phyloP scores from a whole-genome alignment of 53 echinoderm and acorn worm species.

The Apostichopus leukothele region DNA sequence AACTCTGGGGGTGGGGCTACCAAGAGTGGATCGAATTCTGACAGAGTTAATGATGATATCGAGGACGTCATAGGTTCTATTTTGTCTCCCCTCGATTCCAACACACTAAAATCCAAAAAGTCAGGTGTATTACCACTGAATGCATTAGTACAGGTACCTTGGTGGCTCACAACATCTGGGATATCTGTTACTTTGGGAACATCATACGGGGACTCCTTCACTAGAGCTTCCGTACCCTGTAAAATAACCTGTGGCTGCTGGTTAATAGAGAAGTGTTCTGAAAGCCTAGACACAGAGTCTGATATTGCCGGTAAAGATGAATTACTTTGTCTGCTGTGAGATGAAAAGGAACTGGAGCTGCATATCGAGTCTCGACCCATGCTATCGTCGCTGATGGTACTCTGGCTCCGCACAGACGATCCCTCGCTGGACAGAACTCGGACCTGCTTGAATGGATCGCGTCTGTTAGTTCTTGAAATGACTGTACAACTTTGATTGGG shows the following conservation, averaged over 20 bases:
- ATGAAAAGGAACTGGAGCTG: slow-evolving; percentile 21
- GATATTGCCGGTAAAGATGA: not conserved
- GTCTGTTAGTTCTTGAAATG: not conserved
- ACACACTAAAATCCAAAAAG: slow-evolving; percentile 16
- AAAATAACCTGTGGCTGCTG: not conserved
- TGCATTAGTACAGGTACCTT: not conserved
- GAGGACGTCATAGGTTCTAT: not conserved
- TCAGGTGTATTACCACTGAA: not conserved
- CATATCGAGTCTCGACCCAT: slow-evolving; percentile 39
- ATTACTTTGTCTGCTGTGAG: slow-evolving; percentile 33
- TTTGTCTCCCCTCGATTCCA: not conserved
- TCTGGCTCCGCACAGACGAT: slow-evolving; percentile 22
- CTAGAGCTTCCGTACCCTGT: not conserved
- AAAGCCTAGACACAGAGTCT: not conserved
- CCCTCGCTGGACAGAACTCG: slow-evolving; percentile 31
- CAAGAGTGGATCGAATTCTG: slow-evolving; percentile 34
- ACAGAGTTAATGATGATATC: not conserved
- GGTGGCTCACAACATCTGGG: not conserved
- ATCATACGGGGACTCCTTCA: not conserved
- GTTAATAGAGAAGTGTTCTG: not conserved
- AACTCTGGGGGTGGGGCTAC: slow-evolving; percentile 24
- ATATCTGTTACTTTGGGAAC: not conserved
- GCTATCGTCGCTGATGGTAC: slow-evolving; percentile 37
- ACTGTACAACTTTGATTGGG: not conserved
- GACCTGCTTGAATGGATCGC: not conserved